Evolutionary conservation across 2,113 vertebrate genomes (phyloP), one percentile per base, ranked within the genome.

Genomic region (Symphodus melops): DNA sequence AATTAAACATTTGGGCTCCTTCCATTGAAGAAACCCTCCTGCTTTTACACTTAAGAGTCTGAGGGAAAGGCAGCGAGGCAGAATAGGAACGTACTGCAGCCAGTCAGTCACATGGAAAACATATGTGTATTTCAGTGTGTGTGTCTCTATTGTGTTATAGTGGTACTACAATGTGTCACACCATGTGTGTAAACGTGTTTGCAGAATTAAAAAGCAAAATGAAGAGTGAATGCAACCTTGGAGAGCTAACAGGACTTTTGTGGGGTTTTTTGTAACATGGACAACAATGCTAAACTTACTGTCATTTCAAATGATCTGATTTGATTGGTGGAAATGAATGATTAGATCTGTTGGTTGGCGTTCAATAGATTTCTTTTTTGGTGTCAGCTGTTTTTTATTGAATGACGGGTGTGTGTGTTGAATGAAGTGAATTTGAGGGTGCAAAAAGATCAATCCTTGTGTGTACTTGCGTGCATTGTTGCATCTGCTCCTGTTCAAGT

Each of bases 1-100:
- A 91, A 92, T 90, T 89, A 91, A 91, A 91, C 83, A 90, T 33
- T 88, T 87, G 73, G 61, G 81, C 65, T 79, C 67, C 81, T 89
- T 85, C 68, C 62, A 81, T 75, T 86, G 71, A 86, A 66, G 73
- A 79, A 86, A 82, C 76, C 20, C 46, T 44, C 68, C 55, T 57
- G 46, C n/a, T 62, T 71, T 72, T 68, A 64, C 67, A 68, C 55
- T 69, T 77, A 55, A 53, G 55, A 79, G 20, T 71, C 64, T 9
- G 48, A 79, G 49, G 44, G 44, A 59, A 74, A 83, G 80, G 14
- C 72, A 82, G 56, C 54, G 49, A 61, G 28, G 68, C 41, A 69
- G 52, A 66, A 61, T 67, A 44, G 57, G 54, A 72, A 80, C 23
- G 17, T 20, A 55, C 19, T 42, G 51, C 17, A 67, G 85, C 58